Conservation (phyloP, 2,113 vertebrate genomes). For the Heliornis fulica region DNA sequence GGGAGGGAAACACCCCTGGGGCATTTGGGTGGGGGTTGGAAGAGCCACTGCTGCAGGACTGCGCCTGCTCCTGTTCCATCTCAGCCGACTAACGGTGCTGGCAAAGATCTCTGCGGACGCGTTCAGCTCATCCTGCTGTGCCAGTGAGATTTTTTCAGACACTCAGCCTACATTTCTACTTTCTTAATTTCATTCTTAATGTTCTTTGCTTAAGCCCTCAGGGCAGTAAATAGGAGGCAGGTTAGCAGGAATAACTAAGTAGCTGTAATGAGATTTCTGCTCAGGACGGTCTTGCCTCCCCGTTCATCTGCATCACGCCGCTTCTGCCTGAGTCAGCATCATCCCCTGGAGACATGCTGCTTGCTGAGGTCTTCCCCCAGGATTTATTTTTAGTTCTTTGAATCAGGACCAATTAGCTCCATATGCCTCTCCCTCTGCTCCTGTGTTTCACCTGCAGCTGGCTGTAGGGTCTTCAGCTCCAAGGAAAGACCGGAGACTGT, state of each 20-base stretch:
- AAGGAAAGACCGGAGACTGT: neutral
- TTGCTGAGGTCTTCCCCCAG: slow-evolving; percentile 41
- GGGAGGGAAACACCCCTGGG: neutral
- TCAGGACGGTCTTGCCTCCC: neutral
- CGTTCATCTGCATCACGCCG: neutral
- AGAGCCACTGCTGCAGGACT: neutral
- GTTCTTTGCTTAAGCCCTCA: slow-evolving; percentile 31
- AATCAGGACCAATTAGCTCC: slow-evolving; percentile 21
- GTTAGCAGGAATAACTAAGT: slow-evolving; percentile 46
- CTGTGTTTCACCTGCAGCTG: neutral
- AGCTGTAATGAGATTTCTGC: slow-evolving; percentile 58
- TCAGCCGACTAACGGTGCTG: neutral
- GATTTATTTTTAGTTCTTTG: slow-evolving; percentile 60
- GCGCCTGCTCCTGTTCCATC: neutral
- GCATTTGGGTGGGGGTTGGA: rapidly evolving
- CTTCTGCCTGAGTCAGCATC: slow-evolving; percentile 41
- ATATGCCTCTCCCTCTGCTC: neutral
- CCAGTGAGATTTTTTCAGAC: slow-evolving; percentile 14
- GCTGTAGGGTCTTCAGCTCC: neutral
- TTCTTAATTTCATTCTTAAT: slow-evolving; percentile 47
- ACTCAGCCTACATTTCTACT: slow-evolving; percentile 22
- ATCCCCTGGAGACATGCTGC: neutral
- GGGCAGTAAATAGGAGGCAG: slow-evolving; percentile 40
- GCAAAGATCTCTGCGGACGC: neutral
- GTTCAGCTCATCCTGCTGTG: neutral